Conservation (phyloP, 37 sponge, comb jelly and placozoan species). For the Oscarella lobularis region DNA sequence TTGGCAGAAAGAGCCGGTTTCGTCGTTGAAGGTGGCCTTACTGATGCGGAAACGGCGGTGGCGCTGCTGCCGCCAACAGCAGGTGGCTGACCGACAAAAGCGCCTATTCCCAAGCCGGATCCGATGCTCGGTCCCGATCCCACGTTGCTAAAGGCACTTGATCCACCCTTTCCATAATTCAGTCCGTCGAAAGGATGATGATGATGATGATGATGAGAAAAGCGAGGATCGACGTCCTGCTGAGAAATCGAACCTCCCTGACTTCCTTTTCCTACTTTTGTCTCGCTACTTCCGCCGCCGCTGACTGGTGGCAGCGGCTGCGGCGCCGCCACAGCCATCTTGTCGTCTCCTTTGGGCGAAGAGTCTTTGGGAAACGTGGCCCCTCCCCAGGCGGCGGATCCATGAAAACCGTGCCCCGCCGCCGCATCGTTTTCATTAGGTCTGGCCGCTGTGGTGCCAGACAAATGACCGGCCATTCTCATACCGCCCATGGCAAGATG, state of each 20-base stretch:
- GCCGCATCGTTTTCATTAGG: not conserved
- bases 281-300: too few relatives aligned
- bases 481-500: not conserved
- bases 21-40: not conserved
- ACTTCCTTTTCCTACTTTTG: too few relatives aligned
- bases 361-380: not conserved
- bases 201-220: not conserved
- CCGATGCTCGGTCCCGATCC: not conserved
- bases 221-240: not conserved
- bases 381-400: not conserved
- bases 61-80: too few relatives aligned
- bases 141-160: not conserved
- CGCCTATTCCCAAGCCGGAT: not conserved
- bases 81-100: not conserved
- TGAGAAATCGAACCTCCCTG: too few relatives aligned
- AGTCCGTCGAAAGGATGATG: too few relatives aligned
- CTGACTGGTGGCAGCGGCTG: too few relatives aligned
- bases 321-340: not conserved
- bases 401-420: not conserved
- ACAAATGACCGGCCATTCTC: too few relatives aligned
- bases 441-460: not conserved
- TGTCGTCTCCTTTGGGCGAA: not conserved
- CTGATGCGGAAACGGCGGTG: too few relatives aligned
- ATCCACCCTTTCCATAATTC: not conserved
- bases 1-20: too few relatives aligned